Base-by-base conservation (phyloP, 2,797 vertebrate genomes). In the Hypotaenidia okinawae region DNA sequence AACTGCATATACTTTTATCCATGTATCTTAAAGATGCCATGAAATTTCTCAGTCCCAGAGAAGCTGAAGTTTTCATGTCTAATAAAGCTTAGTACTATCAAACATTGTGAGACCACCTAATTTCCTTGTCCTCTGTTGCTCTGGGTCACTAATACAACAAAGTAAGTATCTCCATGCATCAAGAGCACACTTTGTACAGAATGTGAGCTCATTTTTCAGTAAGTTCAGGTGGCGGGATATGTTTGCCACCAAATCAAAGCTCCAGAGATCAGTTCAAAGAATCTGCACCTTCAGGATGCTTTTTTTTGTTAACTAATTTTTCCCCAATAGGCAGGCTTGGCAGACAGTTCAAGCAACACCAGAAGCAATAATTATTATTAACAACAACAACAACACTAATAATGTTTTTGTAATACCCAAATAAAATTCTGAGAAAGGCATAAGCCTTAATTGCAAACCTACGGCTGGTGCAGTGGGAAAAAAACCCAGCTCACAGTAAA, bases 231-330 rank as follows among this genome's bases (percentile, higher is more conserved):
- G 63, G 70, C 41, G 81, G 67, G 54, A 67, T 81, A 28, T 39
- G 13, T 55, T 94, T 12, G 2, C 24, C 43, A 89, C 28, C 45
- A 84, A 93, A 91, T 90, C 43, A 95, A 95, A 93, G 18, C 91
- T 91, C 77, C n/a, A 67, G 76, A 91, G 80, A 90, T 47, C 15
- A 70, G 39, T 93, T 87, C 55, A 91, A 92, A 94, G 79, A 68
- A 94, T 51, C 32, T 63, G 39, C 0, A 19, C 13, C 33, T 92
- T 77, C 33, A 70, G 30, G 16, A 70, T 81, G 37, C 24, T 80
- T 79, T 80, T 76, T 24, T 33, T 45, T 43, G 11, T 43, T 43
- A 43, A 43, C 16, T 43, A 43, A 39, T 45, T 54, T 58, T 33
- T 0, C 8, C 5, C 5, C 32, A 58, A 8, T 27, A 87, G 28